Evolutionary conservation across 2,888 invertebrate genomes (phyloP).

Genomic region (Eurois occulta): DNA sequence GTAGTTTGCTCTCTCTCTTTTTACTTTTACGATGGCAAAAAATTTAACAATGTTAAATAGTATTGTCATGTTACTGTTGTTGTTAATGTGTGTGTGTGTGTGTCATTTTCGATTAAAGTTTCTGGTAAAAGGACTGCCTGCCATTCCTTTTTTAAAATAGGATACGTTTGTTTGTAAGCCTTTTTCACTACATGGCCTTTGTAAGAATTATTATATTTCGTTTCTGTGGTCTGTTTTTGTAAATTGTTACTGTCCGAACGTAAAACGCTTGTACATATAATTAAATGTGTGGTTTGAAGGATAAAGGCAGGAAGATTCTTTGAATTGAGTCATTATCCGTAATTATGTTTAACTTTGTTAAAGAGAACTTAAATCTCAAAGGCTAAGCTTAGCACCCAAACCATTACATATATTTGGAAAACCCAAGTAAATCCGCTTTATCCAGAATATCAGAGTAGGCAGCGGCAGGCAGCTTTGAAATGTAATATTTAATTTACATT

Average conservation of each 20-base stretch:
- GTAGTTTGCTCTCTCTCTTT: neutral
- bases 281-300: neutral
- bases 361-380: neutral
- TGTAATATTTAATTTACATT: neutral
- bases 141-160: neutral
- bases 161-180: neutral
- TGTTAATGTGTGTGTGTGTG: too few relatives aligned
- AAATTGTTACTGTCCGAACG: neutral
- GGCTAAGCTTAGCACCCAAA: neutral
- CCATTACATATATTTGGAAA: neutral
- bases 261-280: neutral
- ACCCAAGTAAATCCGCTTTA: neutral
- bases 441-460: neutral
- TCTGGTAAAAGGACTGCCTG: conserved; percentile 64
- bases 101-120: conserved; percentile 43
- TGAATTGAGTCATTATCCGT: neutral
- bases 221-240: neutral
- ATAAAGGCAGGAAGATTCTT: too few relatives aligned
- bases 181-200: neutral
- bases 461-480: neutral
- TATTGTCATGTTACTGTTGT: neutral
- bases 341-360: neutral
- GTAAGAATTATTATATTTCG: neutral
- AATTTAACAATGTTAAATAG: neutral
- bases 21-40: neutral